phyloP scores from a whole-genome alignment of 2,113 vertebrate genomes.

The Nycticryphes semicollaris region DNA sequence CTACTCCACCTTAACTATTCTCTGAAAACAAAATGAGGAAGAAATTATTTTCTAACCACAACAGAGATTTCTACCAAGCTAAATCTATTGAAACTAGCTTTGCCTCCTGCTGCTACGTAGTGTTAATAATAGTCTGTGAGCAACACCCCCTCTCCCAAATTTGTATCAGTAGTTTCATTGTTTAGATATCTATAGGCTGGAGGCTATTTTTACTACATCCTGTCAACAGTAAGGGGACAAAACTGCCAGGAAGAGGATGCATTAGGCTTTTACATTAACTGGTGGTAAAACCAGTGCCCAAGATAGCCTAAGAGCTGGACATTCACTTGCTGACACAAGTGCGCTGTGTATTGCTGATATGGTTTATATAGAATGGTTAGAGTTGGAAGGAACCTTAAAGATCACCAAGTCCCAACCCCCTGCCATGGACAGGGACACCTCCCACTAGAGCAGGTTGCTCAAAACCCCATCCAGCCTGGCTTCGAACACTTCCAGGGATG shows the following conservation, averaged over 20 bases:
- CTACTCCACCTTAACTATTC: background rate
- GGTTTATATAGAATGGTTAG: background rate
- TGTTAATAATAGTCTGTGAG: background rate
- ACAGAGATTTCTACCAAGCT: background rate
- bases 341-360: background rate
- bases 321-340: background rate
- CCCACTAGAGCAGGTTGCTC: too few relatives aligned
- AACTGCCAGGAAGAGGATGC: slow-evolving; percentile 32
- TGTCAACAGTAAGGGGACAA: background rate
- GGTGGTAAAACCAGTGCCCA: background rate
- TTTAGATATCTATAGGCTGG: slow-evolving; percentile 29
- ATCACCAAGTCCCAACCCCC: too few relatives aligned
- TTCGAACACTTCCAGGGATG: too few relatives aligned
- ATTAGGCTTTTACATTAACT: background rate
- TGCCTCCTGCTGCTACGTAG: background rate
- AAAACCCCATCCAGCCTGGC: too few relatives aligned
- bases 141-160: background rate
- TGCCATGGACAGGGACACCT: too few relatives aligned
- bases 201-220: slow-evolving; percentile 56
- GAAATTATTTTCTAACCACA: background rate
- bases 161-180: background rate
- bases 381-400: too few relatives aligned
- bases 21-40: slow-evolving; percentile 1
- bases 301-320: background rate
- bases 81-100: background rate